These are phyloP conservation scores for Drosophila sechellia DNA, from an alignment of 1,140 invertebrate genomes.

Conservation along the genomic window DNA sequence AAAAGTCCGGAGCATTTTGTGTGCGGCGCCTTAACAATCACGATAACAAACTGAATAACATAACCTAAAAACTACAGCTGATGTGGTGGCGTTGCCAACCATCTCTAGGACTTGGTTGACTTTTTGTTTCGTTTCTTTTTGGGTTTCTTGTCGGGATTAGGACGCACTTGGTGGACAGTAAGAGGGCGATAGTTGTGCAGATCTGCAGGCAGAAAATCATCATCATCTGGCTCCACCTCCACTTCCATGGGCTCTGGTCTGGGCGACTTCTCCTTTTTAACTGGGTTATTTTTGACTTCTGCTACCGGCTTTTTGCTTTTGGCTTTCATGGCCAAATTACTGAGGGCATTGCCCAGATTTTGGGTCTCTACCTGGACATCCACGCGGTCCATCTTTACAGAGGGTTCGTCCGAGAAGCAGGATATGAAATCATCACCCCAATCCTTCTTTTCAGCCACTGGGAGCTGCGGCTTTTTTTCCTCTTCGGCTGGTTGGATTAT, in stretches of 20 bases:
- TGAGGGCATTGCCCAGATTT: constrained; percentile 44
- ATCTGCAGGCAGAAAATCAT: constrained; percentile 55
- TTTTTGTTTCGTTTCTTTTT: constrained; percentile 74
- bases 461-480: background rate
- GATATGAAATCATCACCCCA: constrained; percentile 63
- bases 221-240: constrained; percentile 38
- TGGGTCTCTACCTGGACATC: constrained; percentile 51
- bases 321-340: constrained; percentile 40
- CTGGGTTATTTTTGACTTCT: background rate
- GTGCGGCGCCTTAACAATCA: constrained; percentile 57
- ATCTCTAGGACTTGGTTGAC: constrained; percentile 28
- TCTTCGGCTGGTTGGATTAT: background rate
- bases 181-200: constrained; percentile 53
- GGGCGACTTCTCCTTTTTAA: background rate
- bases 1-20: constrained; percentile 57
- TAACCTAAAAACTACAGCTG: constrained; percentile 73
- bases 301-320: background rate
- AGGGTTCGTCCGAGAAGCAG: constrained; percentile 11
- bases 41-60: constrained; percentile 57
- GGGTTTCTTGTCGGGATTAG: constrained; percentile 70
- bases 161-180: constrained; percentile 49
- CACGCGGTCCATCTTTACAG: constrained; percentile 13
- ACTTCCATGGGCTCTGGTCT: constrained; percentile 34
- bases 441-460: constrained; percentile 2
- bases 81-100: constrained; percentile 57